These are phyloP conservation scores for Agrotis clavis DNA, from an alignment of 2,888 invertebrate genomes.

Conservation along the genomic window DNA sequence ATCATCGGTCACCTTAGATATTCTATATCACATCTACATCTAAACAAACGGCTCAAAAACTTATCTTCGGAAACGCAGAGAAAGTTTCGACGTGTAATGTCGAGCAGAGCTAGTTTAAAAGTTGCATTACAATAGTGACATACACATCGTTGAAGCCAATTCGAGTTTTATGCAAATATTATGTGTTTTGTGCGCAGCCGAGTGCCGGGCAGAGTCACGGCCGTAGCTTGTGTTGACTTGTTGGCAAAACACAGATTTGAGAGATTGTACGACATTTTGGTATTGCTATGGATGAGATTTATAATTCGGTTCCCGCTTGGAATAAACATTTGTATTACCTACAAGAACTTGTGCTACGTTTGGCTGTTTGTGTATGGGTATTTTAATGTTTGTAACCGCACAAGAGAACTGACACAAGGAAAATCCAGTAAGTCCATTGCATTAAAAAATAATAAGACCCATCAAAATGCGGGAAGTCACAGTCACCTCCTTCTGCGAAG, in stretches of 20 bases:
- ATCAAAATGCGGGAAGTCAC: too few relatives aligned
- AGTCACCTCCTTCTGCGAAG: too few relatives aligned
- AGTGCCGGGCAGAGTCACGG: slow-evolving; percentile 19
- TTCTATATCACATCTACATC: not conserved
- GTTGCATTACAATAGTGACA: slow-evolving; percentile 75
- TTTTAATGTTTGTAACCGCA: too few relatives aligned
- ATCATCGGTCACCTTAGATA: not conserved
- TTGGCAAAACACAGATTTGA: slow-evolving; percentile 58
- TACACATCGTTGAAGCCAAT: slow-evolving; percentile 77
- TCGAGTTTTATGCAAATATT: slow-evolving; percentile 84
- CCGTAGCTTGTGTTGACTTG: slow-evolving; percentile 40
- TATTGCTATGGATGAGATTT: slow-evolving; percentile 1
- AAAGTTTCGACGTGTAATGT: slow-evolving; percentile 63
- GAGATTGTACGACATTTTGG: slow-evolving; percentile 23
- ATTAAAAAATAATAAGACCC: too few relatives aligned
- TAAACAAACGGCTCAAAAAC: slow-evolving; percentile 56
- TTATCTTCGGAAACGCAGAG: slow-evolving; percentile 37
- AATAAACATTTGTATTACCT: too few relatives aligned
- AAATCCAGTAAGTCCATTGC: too few relatives aligned
- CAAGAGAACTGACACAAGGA: too few relatives aligned
- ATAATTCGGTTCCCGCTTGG: too few relatives aligned
- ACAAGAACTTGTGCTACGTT: too few relatives aligned
- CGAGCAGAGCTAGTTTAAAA: slow-evolving; percentile 73
- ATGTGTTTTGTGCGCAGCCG: slow-evolving; percentile 66
- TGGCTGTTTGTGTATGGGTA: too few relatives aligned